Percentiles rank a stretch among this genome's conserved stretches.
Evolutionary conservation across 92 coral and sea anemone species (phyloP).

Genomic region (Isaurus tuberculatus): DNA sequence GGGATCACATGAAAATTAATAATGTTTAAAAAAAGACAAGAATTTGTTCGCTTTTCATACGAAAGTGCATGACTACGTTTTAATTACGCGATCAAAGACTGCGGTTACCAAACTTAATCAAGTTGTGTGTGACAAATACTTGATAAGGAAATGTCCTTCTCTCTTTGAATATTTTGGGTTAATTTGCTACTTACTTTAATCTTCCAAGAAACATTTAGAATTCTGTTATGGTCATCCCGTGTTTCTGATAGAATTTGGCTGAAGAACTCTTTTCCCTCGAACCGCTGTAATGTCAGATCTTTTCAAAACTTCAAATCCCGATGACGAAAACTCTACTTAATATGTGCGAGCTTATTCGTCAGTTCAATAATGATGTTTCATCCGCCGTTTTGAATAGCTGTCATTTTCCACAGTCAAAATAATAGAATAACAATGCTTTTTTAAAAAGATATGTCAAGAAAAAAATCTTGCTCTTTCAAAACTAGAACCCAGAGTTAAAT

Average conservation of each 20-base stretch:
- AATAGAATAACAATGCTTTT: background rate
- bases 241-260: background rate
- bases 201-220: constrained; percentile 33
- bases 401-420: background rate
- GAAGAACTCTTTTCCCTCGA: background rate
- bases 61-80: background rate
- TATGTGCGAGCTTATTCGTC: background rate
- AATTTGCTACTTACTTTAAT: constrained; percentile 4
- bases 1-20: background rate
- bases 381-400: constrained; percentile 4
- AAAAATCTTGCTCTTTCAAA: too few relatives aligned
- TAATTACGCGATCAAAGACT: background rate
- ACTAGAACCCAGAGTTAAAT: too few relatives aligned
- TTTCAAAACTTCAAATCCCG: background rate
- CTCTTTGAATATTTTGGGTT: background rate
- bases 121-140: background rate
- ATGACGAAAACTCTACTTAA: background rate
- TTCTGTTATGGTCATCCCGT: constrained; percentile 10
- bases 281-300: background rate
- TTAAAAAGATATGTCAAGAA: too few relatives aligned
- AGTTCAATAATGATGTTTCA: background rate
- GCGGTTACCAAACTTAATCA: background rate
- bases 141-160: constrained; percentile 5
- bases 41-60: background rate
- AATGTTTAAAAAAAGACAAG: background rate